phyloP scores from a whole-genome alignment of 2,888 invertebrate genomes.

The Lasioglossum figueresi region DNA sequence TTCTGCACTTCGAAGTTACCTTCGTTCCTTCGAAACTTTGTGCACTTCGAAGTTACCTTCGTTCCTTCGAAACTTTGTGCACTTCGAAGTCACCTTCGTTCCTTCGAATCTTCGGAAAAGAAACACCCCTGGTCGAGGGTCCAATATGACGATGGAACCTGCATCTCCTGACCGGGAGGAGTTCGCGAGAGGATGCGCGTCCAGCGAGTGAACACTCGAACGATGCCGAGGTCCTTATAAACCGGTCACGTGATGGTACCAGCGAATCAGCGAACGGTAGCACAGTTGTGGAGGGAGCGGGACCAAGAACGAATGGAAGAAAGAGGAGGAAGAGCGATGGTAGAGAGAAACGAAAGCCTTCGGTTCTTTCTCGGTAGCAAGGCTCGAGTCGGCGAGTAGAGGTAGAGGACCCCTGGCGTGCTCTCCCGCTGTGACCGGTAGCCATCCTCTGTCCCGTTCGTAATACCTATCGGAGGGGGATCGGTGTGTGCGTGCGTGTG shows the following conservation, averaged over 20 bases:
- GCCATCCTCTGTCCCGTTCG: conserved; percentile 83
- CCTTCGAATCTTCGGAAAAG: no score
- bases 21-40: no score
- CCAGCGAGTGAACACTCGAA: conserved; percentile 46
- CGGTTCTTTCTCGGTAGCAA: conserved; percentile 77
- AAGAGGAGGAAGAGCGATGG: background rate
- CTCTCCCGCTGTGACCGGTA: conserved; percentile 84
- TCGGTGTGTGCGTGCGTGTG: conserved; percentile 38
- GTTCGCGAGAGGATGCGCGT: conserved; percentile 40
- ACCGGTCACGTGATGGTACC: conserved; percentile 64
- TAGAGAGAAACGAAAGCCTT: conserved; percentile 62
- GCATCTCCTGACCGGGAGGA: background rate
- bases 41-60: no score
- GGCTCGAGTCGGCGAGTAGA: conserved; percentile 64
- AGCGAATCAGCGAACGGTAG: conserved; percentile 63
- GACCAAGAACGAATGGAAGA: conserved; percentile 4
- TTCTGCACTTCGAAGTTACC: no score
- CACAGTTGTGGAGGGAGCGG: conserved; percentile 32
- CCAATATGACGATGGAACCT: no score
- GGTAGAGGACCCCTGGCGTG: conserved; percentile 81
- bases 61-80: no score
- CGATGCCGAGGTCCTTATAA: conserved; percentile 61
- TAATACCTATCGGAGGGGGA: conserved; percentile 76
- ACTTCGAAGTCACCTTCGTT: no score
- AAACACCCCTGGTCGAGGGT: background rate